Evolutionary conservation across 1,140 invertebrate genomes (phyloP), one percentile per base, ranked within the genome.

Genomic region (Drosophila serrata): DNA sequence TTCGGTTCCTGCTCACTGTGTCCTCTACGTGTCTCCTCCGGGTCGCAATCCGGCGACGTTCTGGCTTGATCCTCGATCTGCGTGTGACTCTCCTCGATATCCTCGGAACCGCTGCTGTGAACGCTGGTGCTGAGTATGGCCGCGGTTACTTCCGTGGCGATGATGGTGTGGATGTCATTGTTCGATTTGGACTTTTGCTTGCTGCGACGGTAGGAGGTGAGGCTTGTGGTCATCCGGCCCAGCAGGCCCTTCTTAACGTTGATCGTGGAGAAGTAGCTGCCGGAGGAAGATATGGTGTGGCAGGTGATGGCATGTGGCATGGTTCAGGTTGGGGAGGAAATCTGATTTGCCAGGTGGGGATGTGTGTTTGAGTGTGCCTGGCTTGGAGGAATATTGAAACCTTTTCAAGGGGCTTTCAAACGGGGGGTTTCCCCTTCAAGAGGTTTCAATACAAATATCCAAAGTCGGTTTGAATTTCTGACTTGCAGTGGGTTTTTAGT

Each of bases 151-250:
- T 91, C 91, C 53, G 81, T 85, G 43, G 88, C 68, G 51, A 92
- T 82, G 55, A 92, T 82, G 19, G 91, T 91, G 70, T 90, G 87
- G 46, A 92, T 87, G 58, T 92, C 91, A 81, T 90, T 91, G 77
- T 92, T 92, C 5, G 91, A 92, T 51, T 92, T 92, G 70, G 90
- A 91, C 70, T 92, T 92, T 31, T 80, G 80, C 72, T 92, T 92
- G 70, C 81, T 91, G 39, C 91, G 91, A n/a, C 91, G 90, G 64
- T 90, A 92, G 53, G 91, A 92, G 37, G 91, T 90, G 45, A 92
- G 79, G 62, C 90, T 92, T 48, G 91, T 92, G 73, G 91, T 92
- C 91, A 92, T 92, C 46, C 90, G 90, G 72, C 88, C 86, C 27
- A 92, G 60, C 13, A 92, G 77, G 63, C 90, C 85, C 74, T 92